Base-by-base conservation (phyloP, 2,113 vertebrate genomes). In the Leptocoma aspasia region DNA sequence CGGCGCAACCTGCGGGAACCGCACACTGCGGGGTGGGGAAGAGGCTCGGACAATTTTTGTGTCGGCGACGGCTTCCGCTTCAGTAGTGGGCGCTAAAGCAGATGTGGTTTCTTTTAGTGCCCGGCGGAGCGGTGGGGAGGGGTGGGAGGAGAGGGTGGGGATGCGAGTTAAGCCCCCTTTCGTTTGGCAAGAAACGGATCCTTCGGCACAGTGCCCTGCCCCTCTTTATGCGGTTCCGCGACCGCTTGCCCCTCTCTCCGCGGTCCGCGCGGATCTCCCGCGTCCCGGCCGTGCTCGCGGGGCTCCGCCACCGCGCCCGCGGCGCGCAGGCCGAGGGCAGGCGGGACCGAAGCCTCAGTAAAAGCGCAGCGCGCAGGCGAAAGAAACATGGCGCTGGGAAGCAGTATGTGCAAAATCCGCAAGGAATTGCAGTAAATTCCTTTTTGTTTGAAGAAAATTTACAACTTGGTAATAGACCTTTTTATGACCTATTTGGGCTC, bases 401-500 rank as follows among this genome's bases (percentile, higher is more conserved):
- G 98, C 98, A 98, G 98, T 98, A 98, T 99, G 98, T 98, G 97
- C 97, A 98, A 97, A 98, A 98, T 98, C 98, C 98, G 98, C 98
- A 98, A 98, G 98, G 98, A 98, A 99, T 98, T 99, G 98, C 99
- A 98, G 99, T 99, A 98, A 99, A 99, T 99, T 99, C 99, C 99
- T 99, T 99, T 99, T 99, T 99, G 99, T 99, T 99, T 98, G 99
- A 98, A 99, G 99, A 99, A 98, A 99, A 99, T 99, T 99, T 99
- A 99, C 99, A 99, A 98, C 99, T 99, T 98, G 98, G 99, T 98
- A 99, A 99, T 99, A 98, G 99, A 99, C 98, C 98, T 99, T 99
- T 99, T 99, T 99, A 99, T 99, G 99, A 98, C 99, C 98, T 98
- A 98, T 98, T 98, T 98, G 98, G 98, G 98, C 98, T 98, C 98